These are phyloP conservation scores for Lamellibrachia columna DNA, from an alignment of 2,888 invertebrate genomes.

Conservation along the genomic window DNA sequence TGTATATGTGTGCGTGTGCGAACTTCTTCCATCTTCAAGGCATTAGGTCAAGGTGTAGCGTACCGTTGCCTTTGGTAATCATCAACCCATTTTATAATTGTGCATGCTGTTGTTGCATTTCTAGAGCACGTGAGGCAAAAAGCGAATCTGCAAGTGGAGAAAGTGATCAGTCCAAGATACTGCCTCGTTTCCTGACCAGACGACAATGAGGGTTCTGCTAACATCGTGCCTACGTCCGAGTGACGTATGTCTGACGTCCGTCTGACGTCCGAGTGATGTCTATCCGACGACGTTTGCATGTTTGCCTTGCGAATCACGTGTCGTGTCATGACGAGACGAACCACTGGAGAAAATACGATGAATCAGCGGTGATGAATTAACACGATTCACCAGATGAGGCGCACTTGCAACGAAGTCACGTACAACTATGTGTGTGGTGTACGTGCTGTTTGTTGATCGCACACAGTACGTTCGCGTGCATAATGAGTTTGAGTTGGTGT, in stretches of 20 bases:
- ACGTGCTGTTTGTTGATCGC: not conserved
- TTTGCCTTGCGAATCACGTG: too few species aligned
- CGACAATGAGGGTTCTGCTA: not conserved
- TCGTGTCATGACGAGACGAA: not conserved
- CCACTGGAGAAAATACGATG: not conserved
- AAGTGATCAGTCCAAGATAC: conserved; percentile 40
- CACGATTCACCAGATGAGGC: not conserved
- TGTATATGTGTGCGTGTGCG: not conserved
- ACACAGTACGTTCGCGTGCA: not conserved
- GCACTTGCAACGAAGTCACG: not conserved
- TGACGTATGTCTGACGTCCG: not conserved
- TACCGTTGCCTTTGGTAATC: not conserved
- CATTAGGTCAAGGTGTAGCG: not conserved
- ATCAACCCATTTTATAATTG: not conserved
- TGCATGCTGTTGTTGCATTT: not conserved
- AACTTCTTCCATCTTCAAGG: not conserved
- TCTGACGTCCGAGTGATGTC: not conserved
- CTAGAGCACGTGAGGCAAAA: conserved; percentile 40
- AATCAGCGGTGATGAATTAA: not conserved
- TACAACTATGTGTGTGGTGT: not conserved
- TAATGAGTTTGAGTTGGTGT: not conserved
- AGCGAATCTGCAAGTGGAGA: conserved; percentile 40
- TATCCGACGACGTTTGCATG: too few species aligned
- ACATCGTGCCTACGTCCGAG: not conserved
- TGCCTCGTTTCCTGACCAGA: conserved; percentile 30